Conservation (phyloP, 2,888 invertebrate genomes). For the Ecliptopera silaceata region DNA sequence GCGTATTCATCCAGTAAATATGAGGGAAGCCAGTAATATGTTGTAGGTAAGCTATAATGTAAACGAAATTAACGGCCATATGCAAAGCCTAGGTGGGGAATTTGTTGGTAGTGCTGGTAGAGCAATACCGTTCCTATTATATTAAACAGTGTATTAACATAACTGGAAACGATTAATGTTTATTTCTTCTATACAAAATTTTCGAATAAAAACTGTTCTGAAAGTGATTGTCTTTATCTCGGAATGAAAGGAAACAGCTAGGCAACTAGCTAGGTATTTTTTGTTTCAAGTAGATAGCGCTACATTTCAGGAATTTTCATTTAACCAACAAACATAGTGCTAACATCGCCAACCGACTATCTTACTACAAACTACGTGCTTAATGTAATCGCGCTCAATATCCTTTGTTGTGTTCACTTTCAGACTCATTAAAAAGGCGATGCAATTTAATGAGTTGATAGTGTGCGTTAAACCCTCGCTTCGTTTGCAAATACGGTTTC, state of each 20-base stretch:
- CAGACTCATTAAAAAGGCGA: constrained; percentile 84
- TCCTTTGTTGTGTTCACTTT: constrained; percentile 84
- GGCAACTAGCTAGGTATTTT: neutral
- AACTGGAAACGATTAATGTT: neutral
- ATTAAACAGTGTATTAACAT: neutral
- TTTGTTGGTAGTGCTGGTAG: constrained; percentile 24
- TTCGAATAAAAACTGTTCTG: too few species aligned
- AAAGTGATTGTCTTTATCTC: too few species aligned
- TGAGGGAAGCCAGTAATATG: constrained; percentile 70
- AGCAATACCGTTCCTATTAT: neutral
- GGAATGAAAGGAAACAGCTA: neutral
- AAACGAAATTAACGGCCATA: constrained; percentile 40
- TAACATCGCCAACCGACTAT: constrained; percentile 66
- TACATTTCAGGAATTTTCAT: constrained; percentile 31
- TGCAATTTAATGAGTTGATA: constrained; percentile 84
- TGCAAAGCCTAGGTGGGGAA: constrained; percentile 33
- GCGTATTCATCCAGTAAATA: constrained; percentile 79
- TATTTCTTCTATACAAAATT: neutral
- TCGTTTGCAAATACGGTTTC: constrained; percentile 73
- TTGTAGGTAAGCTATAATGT: constrained; percentile 55
- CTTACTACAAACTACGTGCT: constrained; percentile 75
- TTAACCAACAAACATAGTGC: constrained; percentile 53
- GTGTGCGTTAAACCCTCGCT: constrained; percentile 81
- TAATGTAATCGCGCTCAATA: constrained; percentile 82
- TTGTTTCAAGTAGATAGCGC: constrained; percentile 8